Evolutionary conservation across 2,888 invertebrate genomes (phyloP).

Genomic region (Plutella xylostella): DNA sequence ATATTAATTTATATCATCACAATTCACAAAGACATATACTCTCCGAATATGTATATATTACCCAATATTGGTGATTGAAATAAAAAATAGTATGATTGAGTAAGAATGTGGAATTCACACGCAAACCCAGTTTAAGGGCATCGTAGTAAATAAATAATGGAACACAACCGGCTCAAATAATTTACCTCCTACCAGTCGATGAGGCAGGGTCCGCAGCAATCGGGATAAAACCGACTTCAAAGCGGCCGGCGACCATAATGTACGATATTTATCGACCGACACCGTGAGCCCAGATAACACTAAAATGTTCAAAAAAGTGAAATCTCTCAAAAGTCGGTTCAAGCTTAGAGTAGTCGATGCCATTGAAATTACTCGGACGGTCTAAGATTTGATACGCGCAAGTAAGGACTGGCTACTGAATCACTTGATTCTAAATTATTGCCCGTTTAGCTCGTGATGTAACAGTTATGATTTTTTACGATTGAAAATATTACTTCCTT

Average conservation of each 20-base stretch:
- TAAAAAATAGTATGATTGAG: too few species aligned
- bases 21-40: too few species aligned
- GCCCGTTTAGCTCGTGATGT: conserved; percentile 26
- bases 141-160: too few species aligned
- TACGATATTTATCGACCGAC: conserved; percentile 53
- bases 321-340: conserved; percentile 6
- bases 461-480: conserved; percentile 3
- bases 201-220: conserved; percentile 32
- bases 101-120: too few species aligned
- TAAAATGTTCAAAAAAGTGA: conserved; percentile 7
- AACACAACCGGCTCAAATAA: not conserved
- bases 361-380: conserved; percentile 49
- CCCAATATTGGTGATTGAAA: too few species aligned
- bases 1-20: too few species aligned
- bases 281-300: conserved; percentile 16
- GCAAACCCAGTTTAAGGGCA: too few species aligned
- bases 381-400: conserved; percentile 59
- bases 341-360: conserved; percentile 34
- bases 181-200: not conserved
- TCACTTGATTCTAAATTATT: conserved; percentile 56
- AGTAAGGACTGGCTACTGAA: conserved; percentile 53
- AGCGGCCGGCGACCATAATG: conserved; percentile 58
- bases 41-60: too few species aligned
- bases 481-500: conserved; percentile 2
- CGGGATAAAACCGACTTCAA: conserved; percentile 43